Base-by-base conservation (phyloP, 2,888 invertebrate genomes). In the Acleris cristana region DNA sequence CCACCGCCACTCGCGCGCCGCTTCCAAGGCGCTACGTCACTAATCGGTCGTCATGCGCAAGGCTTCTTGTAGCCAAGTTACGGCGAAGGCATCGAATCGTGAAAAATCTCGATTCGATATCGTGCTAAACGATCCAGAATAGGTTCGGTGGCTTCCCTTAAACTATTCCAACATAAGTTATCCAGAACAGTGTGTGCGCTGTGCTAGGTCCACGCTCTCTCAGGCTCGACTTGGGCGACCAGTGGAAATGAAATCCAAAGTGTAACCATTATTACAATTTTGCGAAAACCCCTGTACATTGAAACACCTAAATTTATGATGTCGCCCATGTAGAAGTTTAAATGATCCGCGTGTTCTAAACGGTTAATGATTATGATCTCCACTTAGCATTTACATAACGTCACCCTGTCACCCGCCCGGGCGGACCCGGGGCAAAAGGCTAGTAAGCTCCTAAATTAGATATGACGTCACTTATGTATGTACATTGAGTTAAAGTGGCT, bases 331-430 rank as follows among this genome's bases (percentile, higher is more conserved):
- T 66, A 66, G 61, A 62, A 61, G 44, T 66, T 61, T 52, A 40
- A 57, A 63, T 55, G 44, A 45, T 44, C 68, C 76, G 72, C 69
- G 71, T 69, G 72, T 70, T 72, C 72, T 81, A 78, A 83, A 82
- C 80, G 79, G 83, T 83, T 80, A 79, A 81, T 85, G 86, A 88
- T 86, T 85, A 89, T 86, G 87, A 87, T 82, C 83, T 88, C 80
- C 79, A 79, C 91, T 90, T 90, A 91, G 87, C 85, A 86, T 86
- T 86, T 89, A 87, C 82, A 90, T 88, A 89, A 90, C 91, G 91
- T 88, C 89, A 91, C 92, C 92, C 92, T 92, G 92, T 92, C 89
- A 89, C 85, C 91, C 90, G 86, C 89, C 91, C 92, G 91, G 87
- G 85, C 81, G 79, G 74, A 74, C 85, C 84, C 90, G 90, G 90